Evolutionary conservation across 1,140 invertebrate species (phyloP).

Genomic region (Bacillus rossius): DNA sequence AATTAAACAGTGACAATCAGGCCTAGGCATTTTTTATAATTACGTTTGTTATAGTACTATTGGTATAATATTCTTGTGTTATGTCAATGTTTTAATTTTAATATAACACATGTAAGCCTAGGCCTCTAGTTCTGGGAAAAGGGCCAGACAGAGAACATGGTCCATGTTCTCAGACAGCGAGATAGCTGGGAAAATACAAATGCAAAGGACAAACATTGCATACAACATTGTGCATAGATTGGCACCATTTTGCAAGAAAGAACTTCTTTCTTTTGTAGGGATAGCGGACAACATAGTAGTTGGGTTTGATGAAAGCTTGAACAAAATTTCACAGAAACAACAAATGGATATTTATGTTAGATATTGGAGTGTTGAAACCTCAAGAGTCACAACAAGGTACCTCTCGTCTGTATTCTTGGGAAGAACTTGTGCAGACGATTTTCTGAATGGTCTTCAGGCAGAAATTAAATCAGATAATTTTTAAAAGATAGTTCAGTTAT

Average conservation of each 20-base stretch:
- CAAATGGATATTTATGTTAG: conserved; percentile 17
- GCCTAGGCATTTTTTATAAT: no score
- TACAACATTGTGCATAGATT: conserved; percentile 18
- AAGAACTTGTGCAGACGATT: conserved; percentile 16
- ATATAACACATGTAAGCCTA: no score
- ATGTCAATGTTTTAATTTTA: no score
- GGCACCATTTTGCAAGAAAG: conserved; percentile 20
- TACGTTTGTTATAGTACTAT: no score
- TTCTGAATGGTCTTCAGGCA: conserved; percentile 12
- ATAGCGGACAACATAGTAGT: conserved; percentile 11
- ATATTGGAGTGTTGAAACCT: conserved; percentile 13
- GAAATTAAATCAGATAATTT: not conserved
- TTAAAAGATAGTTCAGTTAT: conserved; percentile 8
- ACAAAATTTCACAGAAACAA: conserved; percentile 19
- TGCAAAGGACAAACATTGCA: conserved; percentile 22
- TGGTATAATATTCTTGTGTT: no score
- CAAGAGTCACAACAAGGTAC: conserved; percentile 17
- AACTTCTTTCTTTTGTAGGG: conserved; percentile 6
- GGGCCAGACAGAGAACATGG: no score
- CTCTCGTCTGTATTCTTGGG: conserved; percentile 21
- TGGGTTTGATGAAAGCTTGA: conserved; percentile 24
- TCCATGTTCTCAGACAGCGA: conserved; percentile 21
- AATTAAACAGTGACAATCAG: no score
- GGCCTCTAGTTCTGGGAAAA: no score
- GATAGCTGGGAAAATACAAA: conserved; percentile 22